phyloP scores from a whole-genome alignment of 2,113 vertebrate species.

The Argyrosomus japonicus region DNA sequence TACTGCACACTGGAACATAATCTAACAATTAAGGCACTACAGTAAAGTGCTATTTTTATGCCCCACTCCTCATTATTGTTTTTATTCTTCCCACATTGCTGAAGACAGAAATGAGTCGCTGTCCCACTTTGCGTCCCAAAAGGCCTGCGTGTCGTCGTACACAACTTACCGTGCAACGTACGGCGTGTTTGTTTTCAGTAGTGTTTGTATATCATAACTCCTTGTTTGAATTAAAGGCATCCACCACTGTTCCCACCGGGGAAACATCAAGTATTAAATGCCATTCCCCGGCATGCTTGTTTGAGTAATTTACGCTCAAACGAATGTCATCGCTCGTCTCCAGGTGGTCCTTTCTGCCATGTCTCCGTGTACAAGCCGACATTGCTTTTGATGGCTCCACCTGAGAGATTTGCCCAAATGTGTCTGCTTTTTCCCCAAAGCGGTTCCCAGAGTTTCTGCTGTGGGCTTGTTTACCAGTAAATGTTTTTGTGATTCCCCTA shows the following conservation, averaged over 20 bases:
- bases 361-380: slow-evolving; percentile 67
- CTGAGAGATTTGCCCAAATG: slow-evolving; percentile 84
- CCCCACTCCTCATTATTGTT: not conserved
- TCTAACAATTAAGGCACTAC: not conserved
- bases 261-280: slow-evolving; percentile 77
- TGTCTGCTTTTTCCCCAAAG: slow-evolving; percentile 72
- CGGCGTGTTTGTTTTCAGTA: slow-evolving; percentile 70
- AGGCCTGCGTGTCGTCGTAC: slow-evolving; percentile 29
- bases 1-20: not conserved
- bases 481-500: slow-evolving; percentile 77
- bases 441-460: slow-evolving; percentile 71
- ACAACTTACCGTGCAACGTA: slow-evolving; percentile 40
- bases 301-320: slow-evolving; percentile 83
- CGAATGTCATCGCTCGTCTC: slow-evolving; percentile 76
- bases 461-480: slow-evolving; percentile 82
- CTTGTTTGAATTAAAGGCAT: slow-evolving; percentile 74
- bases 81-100: slow-evolving; percentile 13
- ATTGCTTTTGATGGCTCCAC: slow-evolving; percentile 82
- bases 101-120: slow-evolving; percentile 38
- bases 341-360: slow-evolving; percentile 81
- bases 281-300: slow-evolving; percentile 77
- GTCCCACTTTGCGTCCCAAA: slow-evolving; percentile 70
- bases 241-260: slow-evolving; percentile 61
- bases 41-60: slow-evolving; percentile 1
- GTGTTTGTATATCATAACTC: slow-evolving; percentile 65